Percentiles rank a stretch among this genome's conserved stretches.
These are phyloP conservation scores for Drosophila bocki DNA, from an alignment of 1,140 invertebrate species.

Conservation along the genomic window DNA sequence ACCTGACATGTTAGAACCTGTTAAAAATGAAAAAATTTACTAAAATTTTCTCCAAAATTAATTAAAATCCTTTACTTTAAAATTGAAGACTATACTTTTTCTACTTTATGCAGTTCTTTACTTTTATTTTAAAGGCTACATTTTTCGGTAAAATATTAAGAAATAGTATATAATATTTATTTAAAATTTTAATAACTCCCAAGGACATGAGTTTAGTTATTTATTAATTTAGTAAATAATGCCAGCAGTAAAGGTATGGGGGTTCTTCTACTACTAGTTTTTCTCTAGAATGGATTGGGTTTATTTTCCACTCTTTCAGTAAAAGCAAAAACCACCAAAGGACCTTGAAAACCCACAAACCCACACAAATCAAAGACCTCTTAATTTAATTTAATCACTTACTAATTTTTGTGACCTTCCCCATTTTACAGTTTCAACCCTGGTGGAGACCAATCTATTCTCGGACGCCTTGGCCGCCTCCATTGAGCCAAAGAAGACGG, in stretches of 20 bases:
- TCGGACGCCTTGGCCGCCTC: slow-evolving; percentile 94
- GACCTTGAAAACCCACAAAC: background rate
- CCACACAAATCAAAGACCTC: background rate
- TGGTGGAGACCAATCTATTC: slow-evolving; percentile 96
- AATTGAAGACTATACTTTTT: background rate
- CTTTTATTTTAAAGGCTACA: background rate
- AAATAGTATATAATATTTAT: background rate
- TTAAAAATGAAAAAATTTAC: background rate
- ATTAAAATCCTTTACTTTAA: background rate
- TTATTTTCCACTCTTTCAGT: background rate
- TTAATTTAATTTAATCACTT: background rate
- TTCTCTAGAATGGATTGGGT: background rate
- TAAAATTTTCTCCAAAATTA: background rate
- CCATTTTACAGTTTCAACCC: slow-evolving; percentile 88
- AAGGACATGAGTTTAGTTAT: background rate
- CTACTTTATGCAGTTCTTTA: background rate
- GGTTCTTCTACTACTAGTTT: background rate
- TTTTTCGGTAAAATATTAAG: too few species aligned
- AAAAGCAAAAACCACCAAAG: slow-evolving; percentile 61
- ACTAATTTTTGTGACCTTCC: slow-evolving; percentile 44
- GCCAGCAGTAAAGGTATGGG: too few species aligned
- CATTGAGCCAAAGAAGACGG: slow-evolving; percentile 89
- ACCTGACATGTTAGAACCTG: background rate
- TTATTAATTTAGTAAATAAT: background rate
- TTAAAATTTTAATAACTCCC: too few species aligned